A percentile compares a stretch with the other conserved stretches of the same genome.
phyloP scores from a whole-genome alignment of 2,797 vertebrate species.

The Moxostoma hubbsi region DNA sequence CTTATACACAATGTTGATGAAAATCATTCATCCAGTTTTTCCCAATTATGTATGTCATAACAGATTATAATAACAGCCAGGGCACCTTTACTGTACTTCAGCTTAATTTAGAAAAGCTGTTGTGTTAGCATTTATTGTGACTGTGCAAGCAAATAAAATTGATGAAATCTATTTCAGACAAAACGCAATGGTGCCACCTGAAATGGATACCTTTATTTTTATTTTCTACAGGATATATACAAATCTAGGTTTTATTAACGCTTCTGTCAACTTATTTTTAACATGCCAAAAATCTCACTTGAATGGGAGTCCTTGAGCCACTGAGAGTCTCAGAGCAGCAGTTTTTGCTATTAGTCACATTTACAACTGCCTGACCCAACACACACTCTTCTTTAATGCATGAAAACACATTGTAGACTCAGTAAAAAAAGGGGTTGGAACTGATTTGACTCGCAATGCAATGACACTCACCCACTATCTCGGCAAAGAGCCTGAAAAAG shows the following conservation, averaged over 20 bases:
- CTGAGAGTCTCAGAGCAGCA: not conserved
- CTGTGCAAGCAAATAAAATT: slow-evolving; percentile 10
- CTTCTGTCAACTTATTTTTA: too few species aligned
- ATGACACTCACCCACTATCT: not conserved
- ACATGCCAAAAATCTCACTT: not conserved
- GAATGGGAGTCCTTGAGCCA: not conserved
- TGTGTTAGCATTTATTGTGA: slow-evolving; percentile 20
- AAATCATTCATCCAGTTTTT: slow-evolving; percentile 37
- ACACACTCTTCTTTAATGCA: slow-evolving; percentile 49
- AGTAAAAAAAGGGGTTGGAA: slow-evolving; percentile 35
- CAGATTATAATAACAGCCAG: slow-evolving; percentile 43
- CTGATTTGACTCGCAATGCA: slow-evolving; percentile 13
- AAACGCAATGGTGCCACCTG: not conserved
- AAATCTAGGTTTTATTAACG: too few species aligned
- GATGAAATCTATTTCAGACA: slow-evolving; percentile 8
- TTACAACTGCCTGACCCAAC: slow-evolving; percentile 23
- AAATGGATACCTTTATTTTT: not conserved
- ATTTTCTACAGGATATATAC: too few species aligned
- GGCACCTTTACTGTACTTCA: slow-evolving; percentile 41
- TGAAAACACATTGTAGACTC: slow-evolving; percentile 42
- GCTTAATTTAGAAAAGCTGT: slow-evolving; percentile 44
- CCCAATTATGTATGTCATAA: slow-evolving; percentile 34
- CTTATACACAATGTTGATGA: slow-evolving; percentile 27
- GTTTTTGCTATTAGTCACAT: slow-evolving; percentile 29
- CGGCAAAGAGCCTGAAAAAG: slow-evolving; percentile 22